Base-by-base conservation (phyloP, 1,140 invertebrate species). In the Drosophila chauvacae region DNA sequence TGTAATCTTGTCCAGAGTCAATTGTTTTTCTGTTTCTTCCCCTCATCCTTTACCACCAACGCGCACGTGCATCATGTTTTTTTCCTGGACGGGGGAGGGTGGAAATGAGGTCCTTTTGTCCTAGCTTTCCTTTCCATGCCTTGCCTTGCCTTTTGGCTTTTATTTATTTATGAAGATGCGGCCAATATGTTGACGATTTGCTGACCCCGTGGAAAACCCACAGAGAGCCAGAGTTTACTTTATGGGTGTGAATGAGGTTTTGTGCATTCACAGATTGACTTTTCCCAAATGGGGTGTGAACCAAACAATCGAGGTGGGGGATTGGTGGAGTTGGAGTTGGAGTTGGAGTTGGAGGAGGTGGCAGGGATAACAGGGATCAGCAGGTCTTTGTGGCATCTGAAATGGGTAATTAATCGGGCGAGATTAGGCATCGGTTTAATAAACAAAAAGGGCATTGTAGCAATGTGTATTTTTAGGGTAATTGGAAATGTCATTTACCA, bases 1-100 rank as follows among this genome's bases (percentile, higher is more conserved):
- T 91, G 90, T 91, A 91, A 91, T 91, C 90, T 81, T 91, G 88
- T 90, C 77, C 74, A 77, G 86, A 85, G 78, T 91, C 90, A 91
- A 91, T 91, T 91, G 90, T 90, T 91, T 91, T 68, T 87, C 61
- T 47, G 18, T 86, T 72, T 83, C 4, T 13, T 4, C 39, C 28
- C 26, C 48, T 16, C 47, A 48, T 28, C 47, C 47, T 10, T 16
- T 18, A 33, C 47, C 63, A 30, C 30, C 30, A 9, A 30, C 41
- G 47, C 14, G 47, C 83, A 81, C 77, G 76, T 80, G 76, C 71
- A 60, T 44, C 69, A 53, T 65, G 35, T 35, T 26, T 56, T 26
- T 53, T 37, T 4, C 28, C 35, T 68, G 59, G 62, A 51, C 66
- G 50, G 11, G 11, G 4, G 11, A 37, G 62, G 75, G 33, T 14